phyloP scores from a whole-genome alignment of 2,113 vertebrate genomes.

The Mirounga angustirostris region DNA sequence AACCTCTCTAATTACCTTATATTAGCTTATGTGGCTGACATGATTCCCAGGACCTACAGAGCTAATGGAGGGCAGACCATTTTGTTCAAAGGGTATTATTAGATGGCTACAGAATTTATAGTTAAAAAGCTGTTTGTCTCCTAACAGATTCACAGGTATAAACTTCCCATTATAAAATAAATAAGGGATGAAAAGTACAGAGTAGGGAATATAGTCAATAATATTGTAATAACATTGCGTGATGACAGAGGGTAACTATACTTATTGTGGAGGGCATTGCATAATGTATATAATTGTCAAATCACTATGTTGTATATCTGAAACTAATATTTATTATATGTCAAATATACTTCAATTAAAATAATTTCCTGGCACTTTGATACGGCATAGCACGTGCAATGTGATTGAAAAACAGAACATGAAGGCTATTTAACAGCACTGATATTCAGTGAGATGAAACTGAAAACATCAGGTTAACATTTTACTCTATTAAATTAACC shows the following conservation, averaged over 20 bases:
- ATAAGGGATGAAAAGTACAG: background rate
- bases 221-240: background rate
- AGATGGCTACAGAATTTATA: background rate
- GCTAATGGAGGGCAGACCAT: background rate
- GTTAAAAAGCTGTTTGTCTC: background rate
- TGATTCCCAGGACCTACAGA: background rate
- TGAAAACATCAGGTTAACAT: background rate
- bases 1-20: background rate
- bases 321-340: background rate
- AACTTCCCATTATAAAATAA: background rate
- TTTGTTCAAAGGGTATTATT: background rate
- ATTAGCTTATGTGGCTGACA: background rate
- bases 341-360: background rate
- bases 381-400: background rate
- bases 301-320: background rate
- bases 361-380: background rate
- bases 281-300: background rate
- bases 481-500: background rate
- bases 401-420: background rate
- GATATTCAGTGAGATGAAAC: background rate
- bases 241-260: background rate
- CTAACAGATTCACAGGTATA: background rate
- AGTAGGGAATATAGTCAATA: background rate
- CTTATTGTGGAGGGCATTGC: background rate
- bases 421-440: background rate